Percentiles rank a stretch among this genome's conserved stretches.
Evolutionary conservation across 2,888 invertebrate species (phyloP).

Genomic region (Epsilonema sp.): DNA sequence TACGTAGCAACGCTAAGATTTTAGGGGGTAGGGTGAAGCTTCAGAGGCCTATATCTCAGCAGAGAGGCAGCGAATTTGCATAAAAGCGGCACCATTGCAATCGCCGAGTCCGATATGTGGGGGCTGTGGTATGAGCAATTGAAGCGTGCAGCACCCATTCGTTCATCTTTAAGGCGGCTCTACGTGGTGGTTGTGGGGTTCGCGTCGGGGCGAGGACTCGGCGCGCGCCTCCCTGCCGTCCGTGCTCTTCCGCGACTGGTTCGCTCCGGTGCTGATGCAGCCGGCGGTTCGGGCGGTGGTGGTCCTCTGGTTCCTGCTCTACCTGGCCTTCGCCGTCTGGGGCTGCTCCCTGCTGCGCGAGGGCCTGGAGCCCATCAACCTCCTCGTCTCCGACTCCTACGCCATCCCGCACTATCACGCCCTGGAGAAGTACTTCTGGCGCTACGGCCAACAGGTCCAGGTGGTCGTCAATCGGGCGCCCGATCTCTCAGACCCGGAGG

Average conservation of each 20-base stretch:
- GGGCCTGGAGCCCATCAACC: slow-evolving; percentile 19
- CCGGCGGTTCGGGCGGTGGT: slow-evolving; percentile 19
- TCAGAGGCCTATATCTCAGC: no score
- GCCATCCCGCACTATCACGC: slow-evolving; percentile 18
- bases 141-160: no score
- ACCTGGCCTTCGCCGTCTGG: slow-evolving; percentile 21
- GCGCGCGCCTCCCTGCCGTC: background rate
- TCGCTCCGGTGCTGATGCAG: slow-evolving; percentile 25
- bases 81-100: no score
- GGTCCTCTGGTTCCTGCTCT: slow-evolving; percentile 23
- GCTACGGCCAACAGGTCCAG: slow-evolving; percentile 20
- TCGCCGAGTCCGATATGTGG: no score
- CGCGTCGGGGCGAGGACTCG: background rate
- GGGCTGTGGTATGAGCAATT: no score
- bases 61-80: no score
- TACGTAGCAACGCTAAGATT: no score
- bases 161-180: slow-evolving; percentile 1
- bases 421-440: slow-evolving; percentile 24
- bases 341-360: slow-evolving; percentile 22
- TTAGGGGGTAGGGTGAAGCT: no score
- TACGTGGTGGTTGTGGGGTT: background rate
- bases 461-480: slow-evolving; percentile 26
- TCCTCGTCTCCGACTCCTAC: slow-evolving; percentile 18
- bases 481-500: slow-evolving; percentile 16
- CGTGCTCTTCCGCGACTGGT: slow-evolving; percentile 12